Percentiles rank a stretch among this genome's conserved stretches.
These are phyloP conservation scores for Aleiodes sp. DNA, from an alignment of 1,140 invertebrate species.

Conservation along the genomic window DNA sequence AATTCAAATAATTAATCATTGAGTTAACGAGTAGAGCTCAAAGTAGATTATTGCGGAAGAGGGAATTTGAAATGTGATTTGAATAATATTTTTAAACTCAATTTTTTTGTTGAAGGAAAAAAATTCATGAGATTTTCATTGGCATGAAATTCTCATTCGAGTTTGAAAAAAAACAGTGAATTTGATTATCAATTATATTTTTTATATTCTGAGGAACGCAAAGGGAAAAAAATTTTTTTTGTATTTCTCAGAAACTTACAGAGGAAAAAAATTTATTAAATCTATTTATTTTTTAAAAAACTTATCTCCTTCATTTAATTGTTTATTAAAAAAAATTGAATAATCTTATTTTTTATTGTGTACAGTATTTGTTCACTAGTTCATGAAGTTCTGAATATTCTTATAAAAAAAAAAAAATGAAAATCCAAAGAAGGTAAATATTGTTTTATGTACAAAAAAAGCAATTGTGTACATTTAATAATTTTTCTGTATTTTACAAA, in stretches of 20 bases:
- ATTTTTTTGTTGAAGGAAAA: background rate
- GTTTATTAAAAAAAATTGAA: background rate
- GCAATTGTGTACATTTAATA: background rate
- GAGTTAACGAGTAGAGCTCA: no score
- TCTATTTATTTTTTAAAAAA: background rate
- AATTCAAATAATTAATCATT: no score
- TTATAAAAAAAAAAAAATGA: no score
- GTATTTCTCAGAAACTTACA: background rate
- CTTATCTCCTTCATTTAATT: background rate
- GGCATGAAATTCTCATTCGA: background rate
- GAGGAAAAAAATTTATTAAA: background rate
- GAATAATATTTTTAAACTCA: background rate
- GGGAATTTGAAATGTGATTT: no score
- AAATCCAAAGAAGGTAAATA: no score
- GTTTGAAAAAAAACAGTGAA: background rate
- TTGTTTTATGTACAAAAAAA: background rate
- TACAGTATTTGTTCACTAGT: background rate
- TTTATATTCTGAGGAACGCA: constrained; percentile 38
- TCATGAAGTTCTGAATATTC: no score
- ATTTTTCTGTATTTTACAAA: background rate
- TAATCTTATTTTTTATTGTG: background rate
- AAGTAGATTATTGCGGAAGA: no score
- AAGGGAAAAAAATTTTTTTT: constrained; percentile 3
- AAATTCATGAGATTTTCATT: constrained; percentile 1
- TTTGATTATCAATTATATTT: constrained; percentile 40